Percentiles rank a stretch among this genome's conserved stretches.
Evolutionary conservation across 2,797 vertebrate species (phyloP).

Genomic region (Australoheros facetus): DNA sequence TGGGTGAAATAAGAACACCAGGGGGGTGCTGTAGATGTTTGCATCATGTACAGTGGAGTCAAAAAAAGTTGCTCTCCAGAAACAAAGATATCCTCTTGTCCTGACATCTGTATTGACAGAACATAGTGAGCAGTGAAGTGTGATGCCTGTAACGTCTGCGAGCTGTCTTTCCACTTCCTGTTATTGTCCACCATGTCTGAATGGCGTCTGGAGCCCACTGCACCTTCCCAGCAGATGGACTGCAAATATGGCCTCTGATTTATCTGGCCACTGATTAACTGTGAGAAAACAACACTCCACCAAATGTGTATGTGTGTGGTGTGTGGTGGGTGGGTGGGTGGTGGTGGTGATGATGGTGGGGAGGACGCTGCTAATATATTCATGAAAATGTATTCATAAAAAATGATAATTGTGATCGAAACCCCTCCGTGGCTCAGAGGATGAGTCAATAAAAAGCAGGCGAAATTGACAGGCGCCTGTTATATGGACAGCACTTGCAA

Average conservation of each 20-base stretch:
- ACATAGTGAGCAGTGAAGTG: constrained; percentile 55
- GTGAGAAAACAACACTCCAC: constrained; percentile 83
- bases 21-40: neutral
- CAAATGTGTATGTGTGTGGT: constrained; percentile 72
- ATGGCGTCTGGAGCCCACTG: constrained; percentile 72
- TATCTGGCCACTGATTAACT: constrained; percentile 83
- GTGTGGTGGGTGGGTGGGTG: constrained; percentile 45
- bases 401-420: constrained; percentile 80
- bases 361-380: constrained; percentile 79
- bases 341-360: constrained; percentile 49
- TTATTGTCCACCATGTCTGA: constrained; percentile 78
- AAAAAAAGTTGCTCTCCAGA: constrained; percentile 5
- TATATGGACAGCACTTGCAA: constrained; percentile 76
- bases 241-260: constrained; percentile 83
- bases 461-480: constrained; percentile 81
- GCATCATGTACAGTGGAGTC: neutral
- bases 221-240: constrained; percentile 85
- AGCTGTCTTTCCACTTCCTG: constrained; percentile 71
- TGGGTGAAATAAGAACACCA: neutral
- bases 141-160: constrained; percentile 65
- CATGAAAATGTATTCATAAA: constrained; percentile 84
- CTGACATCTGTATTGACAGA: constrained; percentile 56
- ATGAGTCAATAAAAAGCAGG: constrained; percentile 83
- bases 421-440: constrained; percentile 66
- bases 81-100: constrained; percentile 12